Conservation (phyloP, 2,113 vertebrate genomes). For the Vicugna pacos region DNA sequence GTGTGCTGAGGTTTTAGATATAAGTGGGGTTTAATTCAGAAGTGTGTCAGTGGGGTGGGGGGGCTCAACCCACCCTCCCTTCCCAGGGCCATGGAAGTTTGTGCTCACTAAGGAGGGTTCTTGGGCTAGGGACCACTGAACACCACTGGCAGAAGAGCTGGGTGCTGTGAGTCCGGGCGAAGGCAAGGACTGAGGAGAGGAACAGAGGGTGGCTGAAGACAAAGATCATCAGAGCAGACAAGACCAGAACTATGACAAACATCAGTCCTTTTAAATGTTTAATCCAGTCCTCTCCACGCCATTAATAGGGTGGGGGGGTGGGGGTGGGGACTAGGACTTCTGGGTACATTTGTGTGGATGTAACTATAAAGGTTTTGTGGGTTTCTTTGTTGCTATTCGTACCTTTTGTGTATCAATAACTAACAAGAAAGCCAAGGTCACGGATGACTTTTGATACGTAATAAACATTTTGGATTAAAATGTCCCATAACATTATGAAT, state of each 20-base stretch:
- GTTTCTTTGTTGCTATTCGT: neutral
- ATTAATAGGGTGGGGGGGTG: rapidly evolving
- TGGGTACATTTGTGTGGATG: rapidly evolving
- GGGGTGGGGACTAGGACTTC: rapidly evolving
- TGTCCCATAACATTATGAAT: neutral
- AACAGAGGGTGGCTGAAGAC: no score
- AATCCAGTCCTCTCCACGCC: rapidly evolving
- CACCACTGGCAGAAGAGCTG: neutral
- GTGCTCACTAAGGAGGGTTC: no score
- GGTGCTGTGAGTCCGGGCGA: rapidly evolving
- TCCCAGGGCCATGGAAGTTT: neutral
- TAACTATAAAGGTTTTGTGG: rapidly evolving
- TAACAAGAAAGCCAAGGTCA: neutral
- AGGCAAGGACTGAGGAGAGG: neutral
- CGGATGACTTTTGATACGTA: neutral
- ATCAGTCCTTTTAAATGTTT: rapidly evolving
- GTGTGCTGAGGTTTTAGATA: neutral
- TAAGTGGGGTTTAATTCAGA: neutral
- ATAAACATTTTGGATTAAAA: neutral
- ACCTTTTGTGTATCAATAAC: no score
- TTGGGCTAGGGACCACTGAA: no score
- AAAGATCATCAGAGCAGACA: rapidly evolving
- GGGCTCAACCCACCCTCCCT: neutral
- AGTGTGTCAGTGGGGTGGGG: no score
- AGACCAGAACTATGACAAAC: neutral